Evolutionary conservation across 1,140 invertebrate species (phyloP), one percentile per base, ranked within the genome.

Genomic region (Achatina immaculata): DNA sequence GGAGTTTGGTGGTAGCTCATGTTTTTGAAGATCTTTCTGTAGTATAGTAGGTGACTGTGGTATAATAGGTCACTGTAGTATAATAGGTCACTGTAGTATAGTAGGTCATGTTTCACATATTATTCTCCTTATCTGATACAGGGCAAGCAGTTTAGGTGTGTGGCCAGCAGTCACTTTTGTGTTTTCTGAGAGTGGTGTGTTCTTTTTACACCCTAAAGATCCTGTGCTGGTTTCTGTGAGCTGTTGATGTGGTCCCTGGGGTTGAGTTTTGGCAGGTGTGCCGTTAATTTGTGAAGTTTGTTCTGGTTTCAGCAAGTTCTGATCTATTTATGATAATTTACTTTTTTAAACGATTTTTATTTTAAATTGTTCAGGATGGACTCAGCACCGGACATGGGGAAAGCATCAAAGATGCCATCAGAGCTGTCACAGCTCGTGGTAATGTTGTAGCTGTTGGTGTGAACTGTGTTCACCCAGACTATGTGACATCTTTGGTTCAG

Each of bases 381-480:
- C 51, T 78, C 28, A 72, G 87, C 65, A 92, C 90, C 9, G 86
- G 86, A 55, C 82, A 89, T 85, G 96, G 96, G 9, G 96, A 96
- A 85, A 92, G 92, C 77, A 96, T 97, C 83, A 89, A 91, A 80
- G 89, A 93, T 78, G 93, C 93, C 7, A 94, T 93, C 1, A 89
- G 92, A 83, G 92, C 90, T 80, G 84, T 85, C n/a, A 71, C 85
- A 38, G 93, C 93, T 84, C 93, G 93, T 3, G 91, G 94, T 28
- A 94, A 96, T 89, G 92, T 96, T 48, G 91, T 95, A 48, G 96
- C 94, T 2, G 93, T 98, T 69, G 97, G 97, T 0, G 93, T 96
- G 0, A 98, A 98, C 90, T 98, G 97, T 90, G 93, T 96, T 0
- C 91, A 93, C 73, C 95, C 95, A 1, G 90, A 91, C 38, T 86